Conservation (phyloP, 2,888 invertebrate species). For the Drosophila parthenogenetica region DNA sequence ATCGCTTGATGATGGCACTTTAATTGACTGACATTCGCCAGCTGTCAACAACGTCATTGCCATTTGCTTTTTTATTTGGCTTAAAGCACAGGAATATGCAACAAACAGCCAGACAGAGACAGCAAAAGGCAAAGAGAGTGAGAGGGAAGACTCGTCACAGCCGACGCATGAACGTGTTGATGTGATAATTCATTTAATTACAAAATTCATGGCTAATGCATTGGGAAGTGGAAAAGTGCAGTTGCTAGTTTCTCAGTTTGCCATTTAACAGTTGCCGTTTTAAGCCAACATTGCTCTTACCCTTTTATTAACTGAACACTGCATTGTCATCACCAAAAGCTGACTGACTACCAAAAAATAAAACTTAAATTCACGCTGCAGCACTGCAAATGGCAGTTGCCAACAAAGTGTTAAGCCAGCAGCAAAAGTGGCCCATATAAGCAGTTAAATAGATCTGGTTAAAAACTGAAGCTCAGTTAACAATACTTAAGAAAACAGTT, state of each 20-base stretch:
- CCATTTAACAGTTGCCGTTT: slow-evolving; percentile 11
- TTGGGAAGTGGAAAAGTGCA: slow-evolving; percentile 40
- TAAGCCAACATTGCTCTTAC: slow-evolving; percentile 24
- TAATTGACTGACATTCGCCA: slow-evolving; percentile 54
- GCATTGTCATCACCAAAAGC: slow-evolving; percentile 23
- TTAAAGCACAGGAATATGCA: slow-evolving; percentile 13
- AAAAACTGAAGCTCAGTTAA: background rate
- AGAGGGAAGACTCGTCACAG: slow-evolving; percentile 8
- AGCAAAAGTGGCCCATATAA: background rate
- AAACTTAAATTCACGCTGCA: background rate
- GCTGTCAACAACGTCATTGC: slow-evolving; percentile 41
- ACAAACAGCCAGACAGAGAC: slow-evolving; percentile 2
- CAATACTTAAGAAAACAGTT: background rate
- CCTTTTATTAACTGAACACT: slow-evolving; percentile 32
- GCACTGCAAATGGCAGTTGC: slow-evolving; percentile 12
- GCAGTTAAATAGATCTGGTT: slow-evolving; percentile 14
- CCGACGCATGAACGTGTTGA: slow-evolving; percentile 55
- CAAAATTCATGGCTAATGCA: slow-evolving; percentile 49
- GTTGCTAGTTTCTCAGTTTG: background rate
- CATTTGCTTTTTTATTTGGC: slow-evolving; percentile 5
- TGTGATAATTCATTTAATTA: slow-evolving; percentile 65
- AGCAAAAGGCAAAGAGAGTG: background rate
- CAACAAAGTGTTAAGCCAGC: slow-evolving; percentile 15
- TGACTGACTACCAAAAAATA: no score
- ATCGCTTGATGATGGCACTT: slow-evolving; percentile 69